Conservation (phyloP, 2,797 vertebrate genomes). For the Syndactyla subalaris region DNA sequence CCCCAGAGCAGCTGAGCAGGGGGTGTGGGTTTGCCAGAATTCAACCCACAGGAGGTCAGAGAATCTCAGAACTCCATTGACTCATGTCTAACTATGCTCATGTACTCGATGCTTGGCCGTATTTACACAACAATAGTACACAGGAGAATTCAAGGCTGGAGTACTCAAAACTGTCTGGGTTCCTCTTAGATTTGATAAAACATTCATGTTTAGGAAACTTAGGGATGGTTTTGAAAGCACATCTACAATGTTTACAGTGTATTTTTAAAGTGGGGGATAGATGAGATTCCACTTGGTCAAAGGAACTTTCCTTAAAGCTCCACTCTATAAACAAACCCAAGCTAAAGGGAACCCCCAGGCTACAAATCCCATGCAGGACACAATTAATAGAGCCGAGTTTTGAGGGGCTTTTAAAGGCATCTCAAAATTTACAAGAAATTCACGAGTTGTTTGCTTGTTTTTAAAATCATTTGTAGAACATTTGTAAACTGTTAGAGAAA, state of each 20-base stretch:
- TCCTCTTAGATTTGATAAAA: not conserved
- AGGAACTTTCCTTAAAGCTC: not conserved
- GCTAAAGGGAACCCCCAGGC: not conserved
- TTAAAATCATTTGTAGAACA: not conserved
- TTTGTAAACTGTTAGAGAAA: not conserved
- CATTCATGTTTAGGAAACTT: not conserved
- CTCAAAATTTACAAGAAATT: not conserved
- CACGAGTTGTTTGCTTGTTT: not conserved
- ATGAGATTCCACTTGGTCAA: not conserved
- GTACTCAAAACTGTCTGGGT: not conserved
- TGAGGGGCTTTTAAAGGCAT: not conserved
- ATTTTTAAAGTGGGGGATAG: not conserved
- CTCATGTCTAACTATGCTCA: accelerated
- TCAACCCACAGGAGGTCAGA: not conserved
- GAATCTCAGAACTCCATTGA: not conserved
- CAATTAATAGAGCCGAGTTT: not conserved
- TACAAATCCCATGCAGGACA: not conserved
- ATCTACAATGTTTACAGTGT: not conserved
- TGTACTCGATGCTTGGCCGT: accelerated
- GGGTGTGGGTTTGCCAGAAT: not conserved
- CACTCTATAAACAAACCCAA: not conserved
- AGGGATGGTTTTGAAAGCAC: not conserved
- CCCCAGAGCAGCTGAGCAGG: not conserved
- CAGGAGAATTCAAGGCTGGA: not conserved
- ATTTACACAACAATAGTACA: not conserved